Base-by-base conservation (phyloP, 64 coral and sea anemone species). In the Montipora efflorescens region DNA sequence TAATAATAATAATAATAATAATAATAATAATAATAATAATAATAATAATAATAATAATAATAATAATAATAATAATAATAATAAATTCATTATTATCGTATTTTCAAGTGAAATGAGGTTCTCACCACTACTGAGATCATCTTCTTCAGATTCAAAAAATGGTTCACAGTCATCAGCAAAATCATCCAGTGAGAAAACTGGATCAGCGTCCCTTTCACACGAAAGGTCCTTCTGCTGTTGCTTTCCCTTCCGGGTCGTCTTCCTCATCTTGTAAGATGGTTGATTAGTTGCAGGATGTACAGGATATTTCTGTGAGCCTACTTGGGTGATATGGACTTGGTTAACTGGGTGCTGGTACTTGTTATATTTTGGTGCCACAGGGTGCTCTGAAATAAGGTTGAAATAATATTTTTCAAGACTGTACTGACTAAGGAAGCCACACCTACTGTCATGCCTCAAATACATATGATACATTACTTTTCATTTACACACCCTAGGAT, bases 141-240 rank as follows among this genome's bases (percentile, higher is more conserved):
- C 96, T 79, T 97, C 96, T 28, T 97, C 96, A 1, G 96, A 97
- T 36, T 97, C 96, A 89, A 97, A 97, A 79, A 97, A 97, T 36
- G 96, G 96, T 85, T 97, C 96, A 55, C 93, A 95, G 55, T 97
- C 96, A 73, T 97, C 72, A 44, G 72, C 95, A 57, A 97, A 97
- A 53, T 93, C 96, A 90, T 97, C 96, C 67, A 97, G 59, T 44
- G 83, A 75, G 88, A 97, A 97, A 89, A 97, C 87, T 44, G 96
- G 96, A 47, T 97, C 96, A 49, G 89, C 78, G 89, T 97, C 96
- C 16, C 84, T 73, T 75, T 93, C 90, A 78, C 75, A 51, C 19
- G 76, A 18, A 46, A 80, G 52, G 77, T 86, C 59, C 19, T 82
- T 91, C 61, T 89, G 90, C 18, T 76, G 62, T 5, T 46, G 53